Evolutionary conservation across 2,113 vertebrate genomes (phyloP).

Genomic region (Castor canadensis): DNA sequence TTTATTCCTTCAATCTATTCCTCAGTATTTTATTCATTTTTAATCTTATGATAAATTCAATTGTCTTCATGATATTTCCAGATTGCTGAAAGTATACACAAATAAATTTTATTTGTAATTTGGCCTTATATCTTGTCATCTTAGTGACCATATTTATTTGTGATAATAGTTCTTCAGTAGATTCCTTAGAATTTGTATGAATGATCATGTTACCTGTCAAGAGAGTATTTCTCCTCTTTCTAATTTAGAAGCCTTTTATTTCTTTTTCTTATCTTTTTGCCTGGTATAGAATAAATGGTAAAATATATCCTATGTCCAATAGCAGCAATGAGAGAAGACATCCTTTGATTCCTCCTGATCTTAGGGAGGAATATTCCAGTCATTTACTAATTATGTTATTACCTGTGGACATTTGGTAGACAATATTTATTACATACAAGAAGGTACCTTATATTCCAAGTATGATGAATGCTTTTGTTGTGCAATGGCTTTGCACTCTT

Average conservation of each 20-base stretch:
- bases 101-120: not conserved
- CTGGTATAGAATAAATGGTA: no score
- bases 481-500: no score
- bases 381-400: no score
- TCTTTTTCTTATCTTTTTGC: not conserved
- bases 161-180: not conserved
- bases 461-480: no score
- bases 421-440: no score
- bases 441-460: no score
- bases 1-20: no score
- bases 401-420: no score
- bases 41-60: not conserved
- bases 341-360: no score
- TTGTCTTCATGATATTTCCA: not conserved
- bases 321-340: no score
- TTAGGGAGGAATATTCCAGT: no score
- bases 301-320: no score
- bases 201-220: not conserved
- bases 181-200: not conserved
- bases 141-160: not conserved
- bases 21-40: not conserved
- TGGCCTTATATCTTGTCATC: not conserved
- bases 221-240: not conserved
- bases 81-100: not conserved
- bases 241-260: not conserved